A percentile compares a stretch with the other conserved stretches of the same genome.
phyloP scores from a whole-genome alignment of 2,797 vertebrate species.

The Acrossocheilus fasciatus region DNA sequence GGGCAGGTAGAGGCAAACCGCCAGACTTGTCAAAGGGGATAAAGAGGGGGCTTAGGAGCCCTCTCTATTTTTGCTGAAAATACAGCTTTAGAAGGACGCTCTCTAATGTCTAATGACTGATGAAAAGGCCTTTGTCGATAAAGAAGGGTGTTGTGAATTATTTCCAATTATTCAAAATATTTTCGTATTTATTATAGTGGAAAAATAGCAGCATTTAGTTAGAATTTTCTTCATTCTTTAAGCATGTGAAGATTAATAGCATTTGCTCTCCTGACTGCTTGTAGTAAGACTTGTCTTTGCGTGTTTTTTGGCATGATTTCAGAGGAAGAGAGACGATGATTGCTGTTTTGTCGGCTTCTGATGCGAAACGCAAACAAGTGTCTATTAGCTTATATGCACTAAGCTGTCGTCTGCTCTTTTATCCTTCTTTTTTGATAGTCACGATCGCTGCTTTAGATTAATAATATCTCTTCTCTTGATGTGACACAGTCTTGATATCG shows the following conservation, averaged over 20 bases:
- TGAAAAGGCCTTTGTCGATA: constrained; percentile 54
- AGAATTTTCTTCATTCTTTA: not conserved
- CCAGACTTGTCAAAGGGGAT: constrained; percentile 84
- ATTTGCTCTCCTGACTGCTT: constrained; percentile 30
- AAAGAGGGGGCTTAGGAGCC: constrained; percentile 72
- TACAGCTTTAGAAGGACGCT: constrained; percentile 54
- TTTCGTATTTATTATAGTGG: not conserved
- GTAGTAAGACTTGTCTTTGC: constrained; percentile 63
- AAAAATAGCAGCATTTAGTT: not conserved
- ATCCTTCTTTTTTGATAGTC: constrained; percentile 59
- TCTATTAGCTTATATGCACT: constrained; percentile 57
- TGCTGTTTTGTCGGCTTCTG: constrained; percentile 52
- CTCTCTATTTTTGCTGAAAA: constrained; percentile 62
- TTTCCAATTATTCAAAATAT: not conserved
- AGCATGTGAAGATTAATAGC: not conserved
- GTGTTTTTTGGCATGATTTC: constrained; percentile 58
- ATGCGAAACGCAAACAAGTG: constrained; percentile 51
- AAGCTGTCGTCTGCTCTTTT: constrained; percentile 74
- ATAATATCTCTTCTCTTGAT: not conserved
- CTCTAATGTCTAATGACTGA: constrained; percentile 57
- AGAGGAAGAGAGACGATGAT: constrained; percentile 54
- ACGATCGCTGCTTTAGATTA: constrained; percentile 58
- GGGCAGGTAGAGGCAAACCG: constrained; percentile 92
- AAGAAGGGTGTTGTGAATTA: not conserved
- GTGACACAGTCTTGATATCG: not conserved